phyloP scores from a whole-genome alignment of 2,113 vertebrate genomes.

The Octodon degus region DNA sequence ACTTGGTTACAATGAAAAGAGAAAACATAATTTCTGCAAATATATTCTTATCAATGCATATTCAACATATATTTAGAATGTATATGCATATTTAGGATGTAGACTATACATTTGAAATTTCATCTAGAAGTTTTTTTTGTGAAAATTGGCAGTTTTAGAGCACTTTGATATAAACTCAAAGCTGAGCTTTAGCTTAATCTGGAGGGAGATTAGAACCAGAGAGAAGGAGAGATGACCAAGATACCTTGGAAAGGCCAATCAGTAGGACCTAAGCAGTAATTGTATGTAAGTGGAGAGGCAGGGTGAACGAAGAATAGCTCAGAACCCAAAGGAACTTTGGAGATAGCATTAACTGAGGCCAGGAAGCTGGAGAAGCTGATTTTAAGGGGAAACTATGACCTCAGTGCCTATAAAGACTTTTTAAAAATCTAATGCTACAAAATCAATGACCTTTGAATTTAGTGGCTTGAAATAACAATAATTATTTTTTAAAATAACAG shows the following conservation, averaged over 20 bases:
- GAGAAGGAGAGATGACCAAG: background rate
- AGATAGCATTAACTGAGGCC: background rate
- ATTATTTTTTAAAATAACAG: background rate
- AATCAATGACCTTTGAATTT: background rate
- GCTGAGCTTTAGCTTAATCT: conserved; percentile 28
- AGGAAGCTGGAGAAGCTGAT: background rate
- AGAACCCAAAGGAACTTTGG: conserved; percentile 11
- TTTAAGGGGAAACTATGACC: conserved; percentile 8
- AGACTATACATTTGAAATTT: background rate
- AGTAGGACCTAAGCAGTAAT: conserved; percentile 28
- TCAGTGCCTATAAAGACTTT: background rate
- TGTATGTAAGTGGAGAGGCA: conserved; percentile 23
- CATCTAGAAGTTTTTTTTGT: conserved; percentile 21
- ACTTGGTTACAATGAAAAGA: conserved; percentile 45
- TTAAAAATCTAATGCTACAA: background rate
- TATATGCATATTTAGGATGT: background rate
- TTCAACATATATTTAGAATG: background rate
- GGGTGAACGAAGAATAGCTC: conserved; percentile 36
- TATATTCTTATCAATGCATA: background rate
- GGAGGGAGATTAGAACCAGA: background rate
- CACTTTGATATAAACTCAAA: background rate
- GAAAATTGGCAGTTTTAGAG: conserved; percentile 35
- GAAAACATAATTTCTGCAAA: background rate
- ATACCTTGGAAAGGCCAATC: conserved; percentile 24
- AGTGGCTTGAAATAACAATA: background rate